Conservation (phyloP, 2,888 invertebrate genomes). For the Formica aserva region DNA sequence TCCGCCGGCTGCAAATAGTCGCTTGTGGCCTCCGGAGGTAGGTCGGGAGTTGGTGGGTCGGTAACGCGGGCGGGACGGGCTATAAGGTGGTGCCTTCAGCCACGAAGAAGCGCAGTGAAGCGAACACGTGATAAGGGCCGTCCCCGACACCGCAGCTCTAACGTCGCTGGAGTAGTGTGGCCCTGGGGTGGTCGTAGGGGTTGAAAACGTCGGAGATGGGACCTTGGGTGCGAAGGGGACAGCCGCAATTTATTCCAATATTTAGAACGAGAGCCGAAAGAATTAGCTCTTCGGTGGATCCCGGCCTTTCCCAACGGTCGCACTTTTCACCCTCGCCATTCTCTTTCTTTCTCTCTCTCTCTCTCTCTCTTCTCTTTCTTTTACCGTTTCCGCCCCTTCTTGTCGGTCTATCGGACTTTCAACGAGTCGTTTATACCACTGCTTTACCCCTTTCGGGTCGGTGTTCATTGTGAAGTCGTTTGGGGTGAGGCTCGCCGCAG, state of each 20-base stretch:
- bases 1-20: slow-evolving; percentile 74
- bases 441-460: slow-evolving; percentile 64
- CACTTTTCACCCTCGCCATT: slow-evolving; percentile 39
- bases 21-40: slow-evolving; percentile 59
- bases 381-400: not conserved
- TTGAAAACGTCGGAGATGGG: slow-evolving; percentile 48
- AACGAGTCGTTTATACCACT: slow-evolving; percentile 77
- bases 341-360: slow-evolving; percentile 24
- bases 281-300: slow-evolving; percentile 71
- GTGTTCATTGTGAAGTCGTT: slow-evolving; percentile 53
- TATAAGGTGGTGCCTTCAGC: slow-evolving; percentile 80
- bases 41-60: slow-evolving; percentile 50
- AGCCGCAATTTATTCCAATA: slow-evolving; percentile 84
- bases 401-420: slow-evolving; percentile 77
- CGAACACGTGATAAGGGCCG: slow-evolving; percentile 84
- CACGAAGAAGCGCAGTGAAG: slow-evolving; percentile 82
- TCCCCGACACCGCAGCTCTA: slow-evolving; percentile 68
- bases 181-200: slow-evolving; percentile 48
- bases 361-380: not conserved
- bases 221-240: slow-evolving; percentile 64
- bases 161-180: slow-evolving; percentile 30
- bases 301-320: slow-evolving; percentile 45
- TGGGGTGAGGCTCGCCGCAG: slow-evolving; percentile 33
- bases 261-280: slow-evolving; percentile 76
- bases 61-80: slow-evolving; percentile 68